Conservation (phyloP, 2,113 vertebrate species). For the Beaufortia kweichowensis region DNA sequence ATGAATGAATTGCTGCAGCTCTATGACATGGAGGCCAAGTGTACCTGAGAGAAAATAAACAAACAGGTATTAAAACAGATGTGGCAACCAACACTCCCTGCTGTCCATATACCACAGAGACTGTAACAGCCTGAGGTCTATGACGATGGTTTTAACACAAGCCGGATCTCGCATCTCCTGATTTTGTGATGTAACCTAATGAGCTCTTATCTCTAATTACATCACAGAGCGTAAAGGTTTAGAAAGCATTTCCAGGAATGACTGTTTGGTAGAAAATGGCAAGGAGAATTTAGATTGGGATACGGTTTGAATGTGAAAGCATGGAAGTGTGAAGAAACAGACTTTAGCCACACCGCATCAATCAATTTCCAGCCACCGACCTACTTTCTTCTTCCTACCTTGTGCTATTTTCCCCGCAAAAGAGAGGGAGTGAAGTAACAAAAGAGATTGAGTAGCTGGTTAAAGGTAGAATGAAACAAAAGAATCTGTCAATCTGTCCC, state of each 20-base stretch:
- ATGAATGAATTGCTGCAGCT: slow-evolving; percentile 82
- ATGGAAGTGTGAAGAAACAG: slow-evolving; percentile 38
- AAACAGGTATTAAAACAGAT: slow-evolving; percentile 1
- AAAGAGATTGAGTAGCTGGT: neutral
- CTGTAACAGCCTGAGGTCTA: neutral
- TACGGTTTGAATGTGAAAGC: slow-evolving; percentile 19
- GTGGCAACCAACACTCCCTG: neutral
- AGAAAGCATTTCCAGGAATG: neutral
- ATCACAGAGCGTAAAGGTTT: neutral
- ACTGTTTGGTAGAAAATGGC: neutral
- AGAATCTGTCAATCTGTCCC: slow-evolving; percentile 17
- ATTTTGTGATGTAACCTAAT: neutral
- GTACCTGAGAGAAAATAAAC: slow-evolving; percentile 65
- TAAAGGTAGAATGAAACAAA: slow-evolving; percentile 16
- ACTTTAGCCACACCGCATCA: slow-evolving; percentile 42
- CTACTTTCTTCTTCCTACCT: slow-evolving; percentile 49
- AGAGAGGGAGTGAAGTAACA: neutral
- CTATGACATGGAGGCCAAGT: slow-evolving; percentile 85
- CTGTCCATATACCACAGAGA: neutral
- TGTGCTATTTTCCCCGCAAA: slow-evolving; percentile 42
- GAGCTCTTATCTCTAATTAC: slow-evolving; percentile 10
- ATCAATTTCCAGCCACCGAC: slow-evolving; percentile 43
- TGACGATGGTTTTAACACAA: neutral
- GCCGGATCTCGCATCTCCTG: neutral
- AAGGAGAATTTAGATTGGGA: neutral